Conservation (phyloP, 2,113 vertebrate species). For the Pampusana beccarii region DNA sequence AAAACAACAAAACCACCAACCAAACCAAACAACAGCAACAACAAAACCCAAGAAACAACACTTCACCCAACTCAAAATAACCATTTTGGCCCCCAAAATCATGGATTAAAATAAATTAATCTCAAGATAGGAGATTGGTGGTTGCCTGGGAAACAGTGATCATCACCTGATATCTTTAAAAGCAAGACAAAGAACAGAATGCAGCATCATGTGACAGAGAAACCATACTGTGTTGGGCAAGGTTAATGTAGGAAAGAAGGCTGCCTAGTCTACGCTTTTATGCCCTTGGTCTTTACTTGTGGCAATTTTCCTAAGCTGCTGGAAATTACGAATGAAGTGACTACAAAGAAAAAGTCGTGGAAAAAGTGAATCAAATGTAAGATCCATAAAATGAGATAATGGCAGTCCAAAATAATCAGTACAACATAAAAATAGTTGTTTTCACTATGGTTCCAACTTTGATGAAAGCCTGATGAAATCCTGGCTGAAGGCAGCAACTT, state of each 20-base stretch:
- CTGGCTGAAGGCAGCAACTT: background rate
- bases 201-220: background rate
- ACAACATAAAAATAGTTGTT: background rate
- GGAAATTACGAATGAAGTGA: background rate
- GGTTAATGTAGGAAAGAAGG: background rate
- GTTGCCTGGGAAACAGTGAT: background rate
- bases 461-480: background rate
- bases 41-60: no score
- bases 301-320: background rate
- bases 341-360: background rate
- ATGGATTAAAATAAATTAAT: background rate
- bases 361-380: background rate
- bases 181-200: background rate
- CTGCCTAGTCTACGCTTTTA: background rate
- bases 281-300: background rate
- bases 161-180: background rate
- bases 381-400: background rate
- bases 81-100: background rate
- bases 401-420: background rate
- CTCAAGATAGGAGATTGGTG: background rate
- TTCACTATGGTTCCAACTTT: background rate
- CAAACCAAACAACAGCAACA: no score
- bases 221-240: background rate
- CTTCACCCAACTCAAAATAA: background rate
- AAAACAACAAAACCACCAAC: background rate